These are phyloP conservation scores for Archips crataeganus DNA, from an alignment of 2,888 invertebrate species.

Conservation along the genomic window DNA sequence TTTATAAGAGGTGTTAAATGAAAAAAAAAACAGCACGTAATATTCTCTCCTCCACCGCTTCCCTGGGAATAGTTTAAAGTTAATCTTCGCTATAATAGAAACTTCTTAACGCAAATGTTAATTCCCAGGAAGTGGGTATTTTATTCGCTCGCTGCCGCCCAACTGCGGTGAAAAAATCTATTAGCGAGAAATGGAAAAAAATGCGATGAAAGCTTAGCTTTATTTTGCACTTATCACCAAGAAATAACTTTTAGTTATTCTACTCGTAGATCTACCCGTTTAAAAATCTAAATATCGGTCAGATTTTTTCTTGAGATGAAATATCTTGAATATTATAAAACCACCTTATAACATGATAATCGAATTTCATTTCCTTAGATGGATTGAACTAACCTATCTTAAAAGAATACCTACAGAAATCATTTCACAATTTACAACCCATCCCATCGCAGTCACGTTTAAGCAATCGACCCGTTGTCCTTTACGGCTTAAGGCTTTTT, in stretches of 20 bases:
- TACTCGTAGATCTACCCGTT: slow-evolving; percentile 19
- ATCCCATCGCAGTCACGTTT: slow-evolving; percentile 14
- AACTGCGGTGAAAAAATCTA: slow-evolving; percentile 66
- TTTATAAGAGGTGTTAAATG: slow-evolving; percentile 10
- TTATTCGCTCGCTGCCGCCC: slow-evolving; percentile 55
- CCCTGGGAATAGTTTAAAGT: slow-evolving; percentile 58
- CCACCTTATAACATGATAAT: too few relatives aligned
- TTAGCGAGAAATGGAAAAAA: slow-evolving; percentile 60
- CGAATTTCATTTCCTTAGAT: not conserved
- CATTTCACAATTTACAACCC: slow-evolving; percentile 3
- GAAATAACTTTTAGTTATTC: slow-evolving; percentile 24
- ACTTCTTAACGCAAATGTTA: slow-evolving; percentile 71
- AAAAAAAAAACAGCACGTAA: slow-evolving; percentile 45
- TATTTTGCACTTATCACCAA: slow-evolving; percentile 51
- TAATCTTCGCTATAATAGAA: slow-evolving; percentile 67
- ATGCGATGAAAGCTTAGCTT: slow-evolving; percentile 48
- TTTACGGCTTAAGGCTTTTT: slow-evolving; percentile 50
- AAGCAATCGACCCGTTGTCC: slow-evolving; percentile 46
- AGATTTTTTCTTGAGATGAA: not conserved
- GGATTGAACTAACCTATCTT: not conserved
- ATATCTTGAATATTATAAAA: too few relatives aligned
- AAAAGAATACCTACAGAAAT: slow-evolving; percentile 8
- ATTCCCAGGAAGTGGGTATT: slow-evolving; percentile 59
- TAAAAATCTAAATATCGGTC: slow-evolving; percentile 11
- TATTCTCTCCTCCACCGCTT: slow-evolving; percentile 50